Percentiles rank a stretch among this genome's conserved stretches.
phyloP scores from a whole-genome alignment of 2,113 vertebrate genomes.

The Chinchilla lanigera region DNA sequence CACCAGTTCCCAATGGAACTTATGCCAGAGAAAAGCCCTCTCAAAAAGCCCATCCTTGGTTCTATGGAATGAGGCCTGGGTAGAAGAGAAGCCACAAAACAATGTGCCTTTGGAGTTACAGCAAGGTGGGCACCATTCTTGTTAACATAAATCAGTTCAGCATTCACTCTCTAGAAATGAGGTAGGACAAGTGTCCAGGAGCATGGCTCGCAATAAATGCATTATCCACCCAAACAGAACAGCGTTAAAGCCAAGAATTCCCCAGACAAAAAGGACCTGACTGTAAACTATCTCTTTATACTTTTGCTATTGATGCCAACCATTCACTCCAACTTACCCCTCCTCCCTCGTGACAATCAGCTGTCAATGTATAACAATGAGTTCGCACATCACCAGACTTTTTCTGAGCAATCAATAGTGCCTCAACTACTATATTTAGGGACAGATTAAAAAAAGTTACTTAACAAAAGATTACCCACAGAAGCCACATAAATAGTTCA shows the following conservation, averaged over 20 bases:
- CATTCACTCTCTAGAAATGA: neutral
- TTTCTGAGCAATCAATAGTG: neutral
- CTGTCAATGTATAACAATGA: neutral
- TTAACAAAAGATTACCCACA: constrained; percentile 10
- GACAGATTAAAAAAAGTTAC: constrained; percentile 6
- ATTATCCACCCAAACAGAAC: neutral
- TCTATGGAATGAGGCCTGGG: neutral
- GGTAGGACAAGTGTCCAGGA: neutral
- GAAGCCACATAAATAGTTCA: neutral
- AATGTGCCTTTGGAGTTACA: neutral
- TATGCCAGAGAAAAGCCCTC: neutral
- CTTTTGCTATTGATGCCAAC: neutral
- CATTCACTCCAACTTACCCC: neutral
- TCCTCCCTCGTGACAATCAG: neutral
- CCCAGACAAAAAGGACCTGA: neutral
- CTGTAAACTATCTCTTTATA: neutral
- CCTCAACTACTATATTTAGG: constrained; percentile 24
- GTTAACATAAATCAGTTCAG: neutral
- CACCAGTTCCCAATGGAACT: neutral
- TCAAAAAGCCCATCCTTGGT: neutral
- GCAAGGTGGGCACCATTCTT: neutral
- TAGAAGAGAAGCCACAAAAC: neutral
- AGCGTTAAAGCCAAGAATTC: neutral
- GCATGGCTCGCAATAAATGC: neutral
- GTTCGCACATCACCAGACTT: constrained; percentile 17